Percentiles rank a stretch among this genome's conserved stretches.
Conservation (phyloP, 2,113 vertebrate species). For the Tenebrosternarchus preto region DNA sequence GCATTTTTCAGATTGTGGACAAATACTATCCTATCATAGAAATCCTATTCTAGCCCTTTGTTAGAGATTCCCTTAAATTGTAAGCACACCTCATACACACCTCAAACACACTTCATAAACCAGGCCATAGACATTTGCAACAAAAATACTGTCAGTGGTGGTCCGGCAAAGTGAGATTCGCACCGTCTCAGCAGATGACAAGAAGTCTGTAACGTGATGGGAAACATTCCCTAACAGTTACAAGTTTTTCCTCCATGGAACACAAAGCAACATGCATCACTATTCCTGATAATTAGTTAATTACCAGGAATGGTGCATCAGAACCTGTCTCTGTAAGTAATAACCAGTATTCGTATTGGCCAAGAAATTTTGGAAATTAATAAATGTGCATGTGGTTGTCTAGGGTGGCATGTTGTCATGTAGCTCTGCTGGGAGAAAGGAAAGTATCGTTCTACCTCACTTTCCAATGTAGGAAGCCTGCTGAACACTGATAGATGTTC, state of each 20-base stretch:
- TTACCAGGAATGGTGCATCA: too few relatives aligned
- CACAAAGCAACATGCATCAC: not conserved
- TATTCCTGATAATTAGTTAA: not conserved
- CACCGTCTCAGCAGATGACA: too few relatives aligned
- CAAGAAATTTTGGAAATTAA: conserved; percentile 1
- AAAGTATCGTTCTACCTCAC: conserved; percentile 65
- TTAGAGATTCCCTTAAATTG: too few relatives aligned
- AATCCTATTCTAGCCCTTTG: too few relatives aligned
- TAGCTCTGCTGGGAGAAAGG: conserved; percentile 55
- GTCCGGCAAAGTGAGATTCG: too few relatives aligned
- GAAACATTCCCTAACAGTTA: not conserved
- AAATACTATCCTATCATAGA: too few relatives aligned
- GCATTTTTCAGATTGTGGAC: too few relatives aligned
- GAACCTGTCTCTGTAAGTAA: not conserved
- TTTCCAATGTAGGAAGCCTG: conserved; percentile 55
- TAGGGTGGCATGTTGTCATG: conserved; percentile 14
- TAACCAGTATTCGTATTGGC: not conserved
- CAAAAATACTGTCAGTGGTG: not conserved
- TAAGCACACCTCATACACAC: too few relatives aligned
- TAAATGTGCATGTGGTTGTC: conserved; percentile 20
- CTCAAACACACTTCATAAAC: too few relatives aligned
- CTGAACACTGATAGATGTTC: conserved; percentile 59
- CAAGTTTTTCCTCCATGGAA: not conserved
- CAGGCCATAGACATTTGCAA: too few relatives aligned
- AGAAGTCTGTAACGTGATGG: too few relatives aligned